phyloP scores from a whole-genome alignment of 1,140 invertebrate genomes.

The Drosophila mayri region DNA sequence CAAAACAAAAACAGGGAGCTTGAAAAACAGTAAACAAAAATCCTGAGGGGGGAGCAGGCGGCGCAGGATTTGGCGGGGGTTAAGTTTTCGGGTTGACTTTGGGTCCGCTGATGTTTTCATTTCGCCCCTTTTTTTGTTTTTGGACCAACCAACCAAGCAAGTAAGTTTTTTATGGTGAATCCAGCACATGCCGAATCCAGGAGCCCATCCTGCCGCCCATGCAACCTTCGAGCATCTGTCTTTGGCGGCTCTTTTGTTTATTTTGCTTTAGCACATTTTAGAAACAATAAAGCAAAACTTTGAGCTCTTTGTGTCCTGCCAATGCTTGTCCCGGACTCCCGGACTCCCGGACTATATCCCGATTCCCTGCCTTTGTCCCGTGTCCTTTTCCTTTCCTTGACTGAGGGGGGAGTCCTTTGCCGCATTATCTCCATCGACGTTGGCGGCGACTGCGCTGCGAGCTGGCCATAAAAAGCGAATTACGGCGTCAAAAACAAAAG shows the following conservation, averaged over 20 bases:
- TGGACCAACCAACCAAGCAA: slow-evolving; percentile 8
- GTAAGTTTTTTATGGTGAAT: slow-evolving; percentile 34
- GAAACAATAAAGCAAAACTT: slow-evolving; percentile 81
- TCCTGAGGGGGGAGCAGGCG: slow-evolving; percentile 1
- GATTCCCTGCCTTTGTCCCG: background rate
- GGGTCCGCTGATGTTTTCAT: slow-evolving; percentile 73
- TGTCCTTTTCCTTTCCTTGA: background rate
- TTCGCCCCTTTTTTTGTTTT: slow-evolving; percentile 31
- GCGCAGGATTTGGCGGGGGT: background rate
- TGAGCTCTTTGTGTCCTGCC: slow-evolving; percentile 70
- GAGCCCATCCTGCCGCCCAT: background rate
- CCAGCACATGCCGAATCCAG: slow-evolving; percentile 45
- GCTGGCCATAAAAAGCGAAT: slow-evolving; percentile 65
- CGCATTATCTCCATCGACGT: slow-evolving; percentile 61
- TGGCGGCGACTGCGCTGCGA: slow-evolving; percentile 40
- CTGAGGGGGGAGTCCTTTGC: background rate
- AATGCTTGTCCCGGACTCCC: slow-evolving; percentile 24
- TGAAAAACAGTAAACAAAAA: slow-evolving; percentile 42
- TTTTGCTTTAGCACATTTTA: slow-evolving; percentile 79
- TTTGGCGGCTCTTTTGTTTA: slow-evolving; percentile 65
- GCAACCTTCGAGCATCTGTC: slow-evolving; percentile 22
- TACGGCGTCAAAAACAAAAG: slow-evolving; percentile 67
- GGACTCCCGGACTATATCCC: slow-evolving; percentile 19
- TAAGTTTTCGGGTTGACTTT: slow-evolving; percentile 56
- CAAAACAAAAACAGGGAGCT: slow-evolving; percentile 8